Evolutionary conservation across 2,113 vertebrate species (phyloP).

Genomic region (Aleadryas rufinucha): DNA sequence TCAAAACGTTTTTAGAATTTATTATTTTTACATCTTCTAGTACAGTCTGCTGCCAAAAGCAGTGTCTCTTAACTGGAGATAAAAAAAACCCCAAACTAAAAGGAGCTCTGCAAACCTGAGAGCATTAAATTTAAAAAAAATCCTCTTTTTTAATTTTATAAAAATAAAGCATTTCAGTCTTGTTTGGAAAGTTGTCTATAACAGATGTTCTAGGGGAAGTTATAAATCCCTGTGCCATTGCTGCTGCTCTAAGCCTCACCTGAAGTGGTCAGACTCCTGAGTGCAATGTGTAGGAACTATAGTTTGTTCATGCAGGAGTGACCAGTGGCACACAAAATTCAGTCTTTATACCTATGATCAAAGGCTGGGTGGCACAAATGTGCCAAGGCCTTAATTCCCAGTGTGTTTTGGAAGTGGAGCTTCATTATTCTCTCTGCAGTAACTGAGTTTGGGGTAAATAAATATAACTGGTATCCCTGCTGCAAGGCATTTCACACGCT

Average conservation of each 20-base stretch:
- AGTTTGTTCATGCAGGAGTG: not conserved
- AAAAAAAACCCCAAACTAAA: accelerated
- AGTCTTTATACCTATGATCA: not conserved
- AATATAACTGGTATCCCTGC: not conserved
- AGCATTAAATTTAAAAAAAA: too few species aligned
- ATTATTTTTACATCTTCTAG: not conserved
- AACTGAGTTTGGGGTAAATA: not conserved
- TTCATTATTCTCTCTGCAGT: not conserved
- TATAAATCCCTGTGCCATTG: not conserved
- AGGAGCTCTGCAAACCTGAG: not conserved
- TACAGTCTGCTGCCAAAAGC: not conserved
- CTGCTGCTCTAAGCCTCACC: not conserved
- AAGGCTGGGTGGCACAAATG: not conserved
- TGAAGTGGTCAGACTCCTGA: not conserved
- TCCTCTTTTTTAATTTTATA: too few species aligned
- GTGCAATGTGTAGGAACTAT: not conserved
- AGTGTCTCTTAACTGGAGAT: not conserved
- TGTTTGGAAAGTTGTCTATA: not conserved
- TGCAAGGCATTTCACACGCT: not conserved
- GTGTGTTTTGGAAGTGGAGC: not conserved
- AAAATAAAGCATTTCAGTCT: not conserved
- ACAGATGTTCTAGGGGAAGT: not conserved
- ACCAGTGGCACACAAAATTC: not conserved
- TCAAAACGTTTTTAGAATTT: not conserved
- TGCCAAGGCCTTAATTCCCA: not conserved